Evolutionary conservation across 1,140 invertebrate genomes (phyloP), one percentile per base, ranked within the genome.

Genomic region (Telenomus remus): DNA sequence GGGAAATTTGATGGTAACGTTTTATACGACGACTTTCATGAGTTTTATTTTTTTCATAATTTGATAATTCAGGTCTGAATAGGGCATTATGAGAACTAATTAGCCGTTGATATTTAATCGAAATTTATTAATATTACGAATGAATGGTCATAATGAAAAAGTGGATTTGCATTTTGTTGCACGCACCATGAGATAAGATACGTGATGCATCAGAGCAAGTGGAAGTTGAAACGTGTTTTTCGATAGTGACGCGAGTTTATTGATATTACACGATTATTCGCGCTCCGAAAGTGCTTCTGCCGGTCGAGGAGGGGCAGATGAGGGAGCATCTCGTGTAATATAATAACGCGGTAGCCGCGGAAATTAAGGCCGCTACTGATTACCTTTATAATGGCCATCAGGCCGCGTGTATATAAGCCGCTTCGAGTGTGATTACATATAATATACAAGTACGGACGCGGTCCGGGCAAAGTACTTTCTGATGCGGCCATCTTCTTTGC

Each of bases 351-450:
- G 76, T 74, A 74, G 76, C 76, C 64, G 65, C 76, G 76, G 65
- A 78, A 78, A 78, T 78, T 78, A 78, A 78, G 74, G 65, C 56
- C 70, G 70, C 70, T 70, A 74, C 70, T 78, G 76, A 78, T 78
- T 78, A 78, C 76, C 76, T 78, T 70, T 65, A 69, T 78, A 78
- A 78, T 78, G 66, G 65, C 65, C 76, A 78, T 78, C 70, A 74
- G 60, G 56, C 69, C 66, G 65, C 70, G 60, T 65, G 70, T 69
- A 78, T 72, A 70, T 60, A 44, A 27, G 19, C 70, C 61, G 70
- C 27, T n/a, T 43, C 46, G 50, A 55, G 63, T 60, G 70, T 73
- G 69, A 78, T 78, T 78, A 78, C 76, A 60, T 66, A 66, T 78
- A 78, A 78, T 78, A 70, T 66, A 73, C 49, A 64, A 70, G 65